Evolutionary conservation across 2,113 vertebrate species (phyloP), one percentile per base, ranked within the genome.

Genomic region (Embiotoca jacksoni): DNA sequence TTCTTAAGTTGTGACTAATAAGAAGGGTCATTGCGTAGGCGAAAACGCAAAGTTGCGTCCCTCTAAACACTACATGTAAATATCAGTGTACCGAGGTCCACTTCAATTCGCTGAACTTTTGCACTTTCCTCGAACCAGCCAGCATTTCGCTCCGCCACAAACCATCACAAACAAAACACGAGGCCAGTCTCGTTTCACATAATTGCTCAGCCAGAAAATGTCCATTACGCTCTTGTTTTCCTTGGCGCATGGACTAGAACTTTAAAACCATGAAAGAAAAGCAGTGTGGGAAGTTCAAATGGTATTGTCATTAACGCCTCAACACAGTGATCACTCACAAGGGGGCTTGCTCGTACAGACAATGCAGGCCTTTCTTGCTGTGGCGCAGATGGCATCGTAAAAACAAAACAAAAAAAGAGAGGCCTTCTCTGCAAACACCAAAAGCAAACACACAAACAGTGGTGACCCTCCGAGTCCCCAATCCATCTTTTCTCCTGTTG

Each of bases 401-500:
- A 94, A 90, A 91, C 83, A 82, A 83, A 76, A 87, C 79, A 84
- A 80, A 83, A 73, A 86, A 78, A 89, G 73, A 81, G 68, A 85
- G 75, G 82, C 84, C 84, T 92, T 89, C 81, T 92, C 78, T 80
- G 83, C 93, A 94, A 95, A 95, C 92, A 93, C 73, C 68, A 76
- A 94, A 93, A 89, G 92, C 92, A 94, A 95, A 95, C 94, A 94
- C 88, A 93, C 93, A 93, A 94, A 92, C 92, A 93, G 88, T 72
- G 85, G 88, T 90, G 93, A 94, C 93, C 92, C 91, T 86, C 81
- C 6, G 84, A 91, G 91, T 90, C 90, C 82, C 56, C 90, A 83
- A 94, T 94, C 89, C 92, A 93, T 95, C 94, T 94, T 92, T 83
- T 89, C 89, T 93, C 83, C 91, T 90, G 93, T 93, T 90, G 91